phyloP scores from a whole-genome alignment of 2,888 invertebrate species.

The Caenorhabditis sp. region DNA sequence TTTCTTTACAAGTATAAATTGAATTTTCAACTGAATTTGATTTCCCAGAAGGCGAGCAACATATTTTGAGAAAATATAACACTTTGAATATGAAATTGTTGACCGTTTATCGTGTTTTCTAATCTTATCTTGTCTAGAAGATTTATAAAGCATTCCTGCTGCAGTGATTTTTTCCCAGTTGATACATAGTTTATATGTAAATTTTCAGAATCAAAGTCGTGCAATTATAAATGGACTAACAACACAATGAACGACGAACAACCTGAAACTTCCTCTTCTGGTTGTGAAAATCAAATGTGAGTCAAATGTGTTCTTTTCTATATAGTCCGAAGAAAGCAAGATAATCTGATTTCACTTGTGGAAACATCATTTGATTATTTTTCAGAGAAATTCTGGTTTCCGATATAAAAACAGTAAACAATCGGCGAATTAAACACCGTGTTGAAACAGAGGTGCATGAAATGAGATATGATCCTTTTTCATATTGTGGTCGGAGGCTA shows the following conservation, averaged over 20 bases:
- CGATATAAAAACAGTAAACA: slow-evolving; percentile 1
- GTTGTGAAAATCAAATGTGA: slow-evolving; percentile 43
- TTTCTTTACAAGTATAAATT: background rate
- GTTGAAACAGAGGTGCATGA: slow-evolving; percentile 35
- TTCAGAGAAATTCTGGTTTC: slow-evolving; percentile 35
- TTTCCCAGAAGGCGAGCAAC: slow-evolving; percentile 6
- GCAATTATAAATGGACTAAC: background rate
- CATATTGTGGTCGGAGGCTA: slow-evolving; percentile 42
- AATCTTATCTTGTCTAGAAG: too few species aligned
- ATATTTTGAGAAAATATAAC: background rate
- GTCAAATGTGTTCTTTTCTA: background rate
- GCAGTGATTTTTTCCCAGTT: background rate
- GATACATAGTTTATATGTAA: too few species aligned
- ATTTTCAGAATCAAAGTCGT: background rate
- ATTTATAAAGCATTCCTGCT: too few species aligned
- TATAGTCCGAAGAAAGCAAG: background rate
- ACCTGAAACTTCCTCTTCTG: slow-evolving; percentile 38
- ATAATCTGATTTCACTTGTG: slow-evolving; percentile 7
- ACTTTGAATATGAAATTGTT: background rate
- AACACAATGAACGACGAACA: slow-evolving; percentile 30
- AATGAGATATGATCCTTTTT: slow-evolving; percentile 36
- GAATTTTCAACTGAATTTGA: slow-evolving; percentile 9
- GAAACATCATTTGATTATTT: slow-evolving; percentile 9
- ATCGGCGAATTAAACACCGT: slow-evolving; percentile 5
- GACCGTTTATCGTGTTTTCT: background rate